A percentile compares a stretch with the other conserved stretches of the same genome.
These are phyloP conservation scores for Bombus impatiens DNA, from an alignment of 1,140 invertebrate genomes.

Conservation along the genomic window DNA sequence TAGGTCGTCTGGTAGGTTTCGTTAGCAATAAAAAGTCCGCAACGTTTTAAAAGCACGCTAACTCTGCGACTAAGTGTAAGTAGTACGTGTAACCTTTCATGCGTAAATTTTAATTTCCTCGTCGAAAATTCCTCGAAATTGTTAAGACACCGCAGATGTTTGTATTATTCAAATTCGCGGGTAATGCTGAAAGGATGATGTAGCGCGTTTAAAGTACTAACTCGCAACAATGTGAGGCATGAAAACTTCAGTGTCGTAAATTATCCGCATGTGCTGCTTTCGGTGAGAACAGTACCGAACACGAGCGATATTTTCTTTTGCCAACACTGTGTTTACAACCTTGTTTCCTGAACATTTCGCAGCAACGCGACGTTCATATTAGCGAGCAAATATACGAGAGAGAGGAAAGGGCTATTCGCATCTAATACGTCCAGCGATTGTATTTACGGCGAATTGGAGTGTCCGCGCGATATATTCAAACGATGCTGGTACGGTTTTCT, in stretches of 20 bases:
- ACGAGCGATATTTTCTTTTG: constrained; percentile 15
- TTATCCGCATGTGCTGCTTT: background rate
- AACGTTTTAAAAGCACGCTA: background rate
- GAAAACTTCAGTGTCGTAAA: constrained; percentile 40
- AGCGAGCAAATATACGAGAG: background rate
- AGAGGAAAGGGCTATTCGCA: background rate
- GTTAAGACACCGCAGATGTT: background rate
- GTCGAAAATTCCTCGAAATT: background rate
- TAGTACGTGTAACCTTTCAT: background rate
- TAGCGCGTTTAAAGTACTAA: background rate
- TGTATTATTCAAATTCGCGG: constrained; percentile 13
- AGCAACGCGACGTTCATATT: background rate
- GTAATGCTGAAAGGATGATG: background rate
- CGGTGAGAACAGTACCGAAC: background rate
- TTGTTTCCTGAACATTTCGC: constrained; percentile 13
- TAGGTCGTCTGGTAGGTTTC: too few relatives aligned
- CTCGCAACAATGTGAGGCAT: constrained; percentile 4
- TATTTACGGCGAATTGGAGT: background rate
- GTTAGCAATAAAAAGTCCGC: background rate
- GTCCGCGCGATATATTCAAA: background rate
- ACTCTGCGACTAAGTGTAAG: background rate
- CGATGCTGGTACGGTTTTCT: background rate
- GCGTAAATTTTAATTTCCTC: background rate
- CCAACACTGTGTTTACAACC: constrained; percentile 25
- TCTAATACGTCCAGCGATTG: background rate